Conservation (phyloP, 2,797 vertebrate genomes). For the Hypotaenidia philippensis region DNA sequence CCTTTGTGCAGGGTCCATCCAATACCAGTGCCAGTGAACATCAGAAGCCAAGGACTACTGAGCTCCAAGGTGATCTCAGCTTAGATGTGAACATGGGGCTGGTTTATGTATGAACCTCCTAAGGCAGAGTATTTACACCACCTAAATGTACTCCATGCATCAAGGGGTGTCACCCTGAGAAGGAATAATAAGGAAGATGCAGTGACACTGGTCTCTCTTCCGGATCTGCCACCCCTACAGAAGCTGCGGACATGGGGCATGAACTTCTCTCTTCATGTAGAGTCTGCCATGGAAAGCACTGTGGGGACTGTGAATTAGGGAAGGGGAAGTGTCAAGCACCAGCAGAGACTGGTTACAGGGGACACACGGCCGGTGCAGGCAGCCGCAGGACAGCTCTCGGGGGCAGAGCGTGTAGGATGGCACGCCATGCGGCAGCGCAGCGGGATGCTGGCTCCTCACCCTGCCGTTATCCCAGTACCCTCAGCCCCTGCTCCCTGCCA, state of each 20-base stretch:
- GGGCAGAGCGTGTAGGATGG: neutral
- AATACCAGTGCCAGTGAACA: neutral
- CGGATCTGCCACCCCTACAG: neutral
- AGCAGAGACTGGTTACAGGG: neutral
- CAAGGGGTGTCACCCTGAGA: neutral
- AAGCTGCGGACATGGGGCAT: neutral
- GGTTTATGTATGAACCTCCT: neutral
- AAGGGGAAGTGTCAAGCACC: neutral
- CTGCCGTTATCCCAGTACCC: neutral
- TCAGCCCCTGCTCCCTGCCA: neutral
- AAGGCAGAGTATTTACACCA: rapidly evolving
- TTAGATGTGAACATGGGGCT: neutral
- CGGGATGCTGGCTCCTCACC: neutral
- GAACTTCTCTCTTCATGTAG: neutral
- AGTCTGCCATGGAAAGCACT: neutral
- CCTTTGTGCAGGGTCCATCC: neutral
- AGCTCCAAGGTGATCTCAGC: neutral
- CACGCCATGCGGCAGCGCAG: too few relatives aligned
- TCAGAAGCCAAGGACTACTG: neutral
- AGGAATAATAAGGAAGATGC: neutral
- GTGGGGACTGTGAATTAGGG: neutral
- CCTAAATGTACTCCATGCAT: neutral
- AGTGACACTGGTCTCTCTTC: neutral
- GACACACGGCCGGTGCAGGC: rapidly evolving
- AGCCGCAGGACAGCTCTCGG: neutral